These are phyloP conservation scores for Muscina levida DNA, from an alignment of 2,888 invertebrate genomes.

Conservation along the genomic window DNA sequence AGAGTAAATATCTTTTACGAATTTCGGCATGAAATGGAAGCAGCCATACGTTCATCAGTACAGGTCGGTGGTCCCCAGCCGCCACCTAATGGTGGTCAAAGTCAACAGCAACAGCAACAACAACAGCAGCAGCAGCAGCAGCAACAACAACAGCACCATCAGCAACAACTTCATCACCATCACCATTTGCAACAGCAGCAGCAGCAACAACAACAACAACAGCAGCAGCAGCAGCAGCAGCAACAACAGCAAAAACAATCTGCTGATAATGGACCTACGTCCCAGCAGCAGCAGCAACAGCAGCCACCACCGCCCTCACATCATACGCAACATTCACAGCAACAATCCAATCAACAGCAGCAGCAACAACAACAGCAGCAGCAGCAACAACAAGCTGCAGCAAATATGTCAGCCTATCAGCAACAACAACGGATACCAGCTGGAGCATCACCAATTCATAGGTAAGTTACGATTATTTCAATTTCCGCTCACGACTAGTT, in stretches of 20 bases:
- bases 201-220: constrained; percentile 68
- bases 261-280: constrained; percentile 67
- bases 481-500: too few relatives aligned
- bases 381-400: constrained; percentile 68
- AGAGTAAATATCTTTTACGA: constrained; percentile 56
- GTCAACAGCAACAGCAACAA: constrained; percentile 74
- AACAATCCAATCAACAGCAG: constrained; percentile 65
- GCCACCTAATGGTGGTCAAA: constrained; percentile 76
- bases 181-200: constrained; percentile 62
- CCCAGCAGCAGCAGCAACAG: constrained; percentile 68
- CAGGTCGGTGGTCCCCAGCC: constrained; percentile 80
- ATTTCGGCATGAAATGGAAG: constrained; percentile 81
- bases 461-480: constrained; percentile 71
- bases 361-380: constrained; percentile 73
- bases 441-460: constrained; percentile 80
- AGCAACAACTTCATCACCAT: constrained; percentile 62
- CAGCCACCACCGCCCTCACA: constrained; percentile 70
- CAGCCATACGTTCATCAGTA: constrained; percentile 81
- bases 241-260: constrained; percentile 66
- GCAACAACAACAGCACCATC: constrained; percentile 71
- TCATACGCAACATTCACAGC: constrained; percentile 68
- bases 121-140: constrained; percentile 69
- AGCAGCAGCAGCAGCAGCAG: constrained; percentile 66
- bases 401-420: constrained; percentile 79
- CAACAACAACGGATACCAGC: constrained; percentile 79